Base-by-base conservation (phyloP, 2,797 vertebrate species). In the Acanthopagrus latus region DNA sequence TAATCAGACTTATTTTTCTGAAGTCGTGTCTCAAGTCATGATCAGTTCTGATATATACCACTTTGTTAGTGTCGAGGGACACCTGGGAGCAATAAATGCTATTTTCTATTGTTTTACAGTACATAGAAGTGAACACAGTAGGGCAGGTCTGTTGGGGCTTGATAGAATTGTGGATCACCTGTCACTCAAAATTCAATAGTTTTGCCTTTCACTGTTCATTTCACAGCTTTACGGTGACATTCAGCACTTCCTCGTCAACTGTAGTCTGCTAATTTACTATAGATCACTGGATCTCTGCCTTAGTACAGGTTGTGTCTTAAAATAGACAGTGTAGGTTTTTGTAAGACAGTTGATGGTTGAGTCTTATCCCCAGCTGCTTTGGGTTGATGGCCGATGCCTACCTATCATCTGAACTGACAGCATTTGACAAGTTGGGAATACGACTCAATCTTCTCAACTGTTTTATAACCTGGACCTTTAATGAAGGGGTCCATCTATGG, bases 1-100 rank as follows among this genome's bases (percentile, higher is more conserved):
- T 58, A 85, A 88, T 81, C 67, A 73, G 48, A 20, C 54, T 59
- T 59, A 55, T 51, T 25, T 25, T 74, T n/a, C 59, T 64, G 50
- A 54, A 63, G 25, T 9, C 14, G 18, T 27, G 66, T 38, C 56
- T 54, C 29, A 8, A 63, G 66, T 65, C n/a, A 54, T 10, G 51
- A 87, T 80, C 60, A 71, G 64, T 62, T 27, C 43, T 29, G 14
- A 9, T 38, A 56, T 38, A 56, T 14, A 43, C 9, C 33, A 25
- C 47, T 64, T 80, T 51, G 59, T 59, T 70, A 10, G 33, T 16
- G 17, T 68, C 62, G 44, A 14, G 0, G 12, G 60, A 17, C 10
- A 8, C 14, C 56, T 60, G 65, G 67, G 17, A 9, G 23, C 46
- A 71, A 69, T 83, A 33, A 76, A 76, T 64, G 55, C n/a, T 27